A percentile compares a stretch with the other conserved stretches of the same genome.
Conservation (phyloP, 2,888 invertebrate genomes). For the Platypus cylindrus region DNA sequence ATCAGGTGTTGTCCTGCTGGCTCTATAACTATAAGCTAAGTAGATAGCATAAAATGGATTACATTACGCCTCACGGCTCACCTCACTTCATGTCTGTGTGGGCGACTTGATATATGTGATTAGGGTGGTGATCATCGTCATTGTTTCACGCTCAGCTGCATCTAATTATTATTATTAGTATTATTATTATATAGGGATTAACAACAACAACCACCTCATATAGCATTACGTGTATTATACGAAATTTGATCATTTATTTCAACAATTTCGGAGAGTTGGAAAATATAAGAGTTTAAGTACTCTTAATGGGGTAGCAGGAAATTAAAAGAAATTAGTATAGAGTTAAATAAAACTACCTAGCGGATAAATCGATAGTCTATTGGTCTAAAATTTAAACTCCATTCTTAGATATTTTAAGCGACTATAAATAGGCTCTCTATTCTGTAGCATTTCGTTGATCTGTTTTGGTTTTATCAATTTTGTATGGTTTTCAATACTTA, state of each 20-base stretch:
- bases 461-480: conserved; percentile 11
- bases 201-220: no score
- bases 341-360: no score
- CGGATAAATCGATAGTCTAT: no score
- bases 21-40: no score
- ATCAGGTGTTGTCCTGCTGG: conserved; percentile 30
- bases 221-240: conserved; percentile 24
- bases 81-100: conserved; percentile 19
- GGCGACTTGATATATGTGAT: conserved; percentile 27
- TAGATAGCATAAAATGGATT: conserved; percentile 25
- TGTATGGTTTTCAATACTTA: conserved; percentile 23
- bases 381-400: no score
- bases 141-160: conserved; percentile 28
- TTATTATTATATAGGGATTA: no score
- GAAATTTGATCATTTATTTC: conserved; percentile 16
- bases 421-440: no score
- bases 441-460: conserved; percentile 1
- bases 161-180: conserved; percentile 23
- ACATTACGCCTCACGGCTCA: conserved; percentile 23
- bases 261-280: no score
- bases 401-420: no score
- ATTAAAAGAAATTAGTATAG: no score
- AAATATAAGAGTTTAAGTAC: no score
- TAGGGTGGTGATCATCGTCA: conserved; percentile 25
- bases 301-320: no score